Percentiles rank a stretch among this genome's conserved stretches.
phyloP scores from a whole-genome alignment of 2,797 vertebrate genomes.

The Sebastes glaucus region DNA sequence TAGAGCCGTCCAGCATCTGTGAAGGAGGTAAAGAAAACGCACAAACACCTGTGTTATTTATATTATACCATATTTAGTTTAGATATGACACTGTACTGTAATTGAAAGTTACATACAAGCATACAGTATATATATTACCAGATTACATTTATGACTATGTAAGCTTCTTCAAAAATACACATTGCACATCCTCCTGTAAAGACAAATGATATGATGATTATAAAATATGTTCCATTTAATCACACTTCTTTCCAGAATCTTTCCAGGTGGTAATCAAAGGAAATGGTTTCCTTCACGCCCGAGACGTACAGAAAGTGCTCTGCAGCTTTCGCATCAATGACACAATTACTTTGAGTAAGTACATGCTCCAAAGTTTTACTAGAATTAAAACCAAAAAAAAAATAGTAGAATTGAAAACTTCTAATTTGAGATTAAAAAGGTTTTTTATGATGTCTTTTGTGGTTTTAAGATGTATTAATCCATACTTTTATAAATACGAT shows the following conservation, averaged over 20 bases:
- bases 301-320: constrained; percentile 92
- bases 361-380: neutral
- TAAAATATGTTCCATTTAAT: neutral
- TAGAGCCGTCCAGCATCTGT: constrained; percentile 96
- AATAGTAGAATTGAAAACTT: too few relatives aligned
- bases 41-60: neutral
- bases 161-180: neutral
- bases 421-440: neutral
- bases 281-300: constrained; percentile 93
- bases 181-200: neutral
- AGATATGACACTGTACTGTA: neutral
- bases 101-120: neutral
- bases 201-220: neutral
- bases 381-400: neutral
- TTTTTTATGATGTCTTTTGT: neutral
- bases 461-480: neutral
- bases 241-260: constrained; percentile 81
- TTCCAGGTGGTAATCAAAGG: constrained; percentile 96
- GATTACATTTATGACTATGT: neutral
- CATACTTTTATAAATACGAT: neutral
- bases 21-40: constrained; percentile 87
- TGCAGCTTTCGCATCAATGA: constrained; percentile 98
- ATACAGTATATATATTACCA: neutral
- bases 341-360: constrained; percentile 93
- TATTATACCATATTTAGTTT: neutral